Conservation (phyloP, 2,888 invertebrate species). For the Chrysolina americana region DNA sequence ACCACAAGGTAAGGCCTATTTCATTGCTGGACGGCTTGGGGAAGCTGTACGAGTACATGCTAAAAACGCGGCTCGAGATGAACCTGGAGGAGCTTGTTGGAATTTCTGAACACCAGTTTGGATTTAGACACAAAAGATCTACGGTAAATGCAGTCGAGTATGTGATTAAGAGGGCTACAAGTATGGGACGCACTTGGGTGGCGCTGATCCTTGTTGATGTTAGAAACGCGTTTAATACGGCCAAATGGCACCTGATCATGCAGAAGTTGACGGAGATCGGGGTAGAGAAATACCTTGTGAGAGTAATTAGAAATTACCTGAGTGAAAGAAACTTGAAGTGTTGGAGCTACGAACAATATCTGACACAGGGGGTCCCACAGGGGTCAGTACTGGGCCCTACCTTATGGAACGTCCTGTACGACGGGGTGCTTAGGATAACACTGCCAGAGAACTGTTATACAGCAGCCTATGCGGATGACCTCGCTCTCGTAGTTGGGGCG, state of each 20-base stretch:
- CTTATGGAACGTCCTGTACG: constrained; percentile 42
- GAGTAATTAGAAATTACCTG: too few species aligned
- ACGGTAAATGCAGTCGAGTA: constrained; percentile 13
- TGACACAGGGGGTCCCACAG: too few species aligned
- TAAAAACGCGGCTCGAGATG: constrained; percentile 15
- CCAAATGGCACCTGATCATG: constrained; percentile 28
- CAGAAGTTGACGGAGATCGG: background rate
- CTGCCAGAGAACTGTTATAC: background rate
- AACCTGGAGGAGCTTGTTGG: constrained; percentile 4
- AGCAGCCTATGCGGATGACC: constrained; percentile 1
- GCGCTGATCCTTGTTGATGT: constrained; percentile 13
- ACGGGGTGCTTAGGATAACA: constrained; percentile 11
- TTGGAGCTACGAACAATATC: background rate
- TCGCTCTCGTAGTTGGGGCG: background rate
- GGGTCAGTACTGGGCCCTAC: too few species aligned
- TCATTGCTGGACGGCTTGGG: constrained; percentile 19
- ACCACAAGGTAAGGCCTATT: constrained; percentile 23
- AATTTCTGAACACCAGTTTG: background rate
- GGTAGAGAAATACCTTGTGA: constrained; percentile 20
- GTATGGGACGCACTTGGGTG: constrained; percentile 5
- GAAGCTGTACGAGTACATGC: constrained; percentile 15
- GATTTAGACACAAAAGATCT: background rate
- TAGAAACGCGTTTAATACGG: constrained; percentile 29
- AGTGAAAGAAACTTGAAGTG: background rate
- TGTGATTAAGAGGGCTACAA: constrained; percentile 5